Conservation (phyloP, 1,140 invertebrate species). For the Eurosta solidaginis region DNA sequence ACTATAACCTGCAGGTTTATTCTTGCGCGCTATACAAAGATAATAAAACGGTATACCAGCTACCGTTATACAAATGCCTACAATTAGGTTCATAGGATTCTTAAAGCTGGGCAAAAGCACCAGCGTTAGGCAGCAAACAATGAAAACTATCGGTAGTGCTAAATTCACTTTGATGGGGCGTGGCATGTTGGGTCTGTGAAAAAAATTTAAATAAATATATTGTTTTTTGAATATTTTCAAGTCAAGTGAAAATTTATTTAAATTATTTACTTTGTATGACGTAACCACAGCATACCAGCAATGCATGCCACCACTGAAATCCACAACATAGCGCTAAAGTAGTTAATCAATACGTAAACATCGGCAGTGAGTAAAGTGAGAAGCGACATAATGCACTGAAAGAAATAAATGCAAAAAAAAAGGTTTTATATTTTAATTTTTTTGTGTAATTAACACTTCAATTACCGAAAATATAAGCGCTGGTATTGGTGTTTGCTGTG, state of each 20-base stretch:
- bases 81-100: slow-evolving; percentile 78
- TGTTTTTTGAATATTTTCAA: neutral
- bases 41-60: slow-evolving; percentile 92
- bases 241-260: neutral
- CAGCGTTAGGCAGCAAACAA: slow-evolving; percentile 81
- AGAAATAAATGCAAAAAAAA: slow-evolving; percentile 45
- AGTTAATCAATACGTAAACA: slow-evolving; percentile 76
- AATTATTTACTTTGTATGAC: slow-evolving; percentile 63
- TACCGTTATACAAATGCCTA: slow-evolving; percentile 81
- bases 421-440: neutral
- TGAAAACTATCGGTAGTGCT: slow-evolving; percentile 81
- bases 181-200: slow-evolving; percentile 68
- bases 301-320: slow-evolving; percentile 77
- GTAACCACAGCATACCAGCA: slow-evolving; percentile 77
- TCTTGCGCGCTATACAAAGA: slow-evolving; percentile 84
- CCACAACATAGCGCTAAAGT: slow-evolving; percentile 80
- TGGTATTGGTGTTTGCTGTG: slow-evolving; percentile 79
- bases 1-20: slow-evolving; percentile 65
- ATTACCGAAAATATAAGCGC: slow-evolving; percentile 77
- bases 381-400: slow-evolving; percentile 73
- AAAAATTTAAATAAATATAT: neutral
- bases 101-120: slow-evolving; percentile 80
- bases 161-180: slow-evolving; percentile 83
- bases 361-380: slow-evolving; percentile 74
- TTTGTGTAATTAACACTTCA: neutral